Percentiles rank a stretch among this genome's conserved stretches.
These are phyloP conservation scores for Rhagonycha fulva DNA, from an alignment of 2,888 invertebrate genomes.

Conservation along the genomic window DNA sequence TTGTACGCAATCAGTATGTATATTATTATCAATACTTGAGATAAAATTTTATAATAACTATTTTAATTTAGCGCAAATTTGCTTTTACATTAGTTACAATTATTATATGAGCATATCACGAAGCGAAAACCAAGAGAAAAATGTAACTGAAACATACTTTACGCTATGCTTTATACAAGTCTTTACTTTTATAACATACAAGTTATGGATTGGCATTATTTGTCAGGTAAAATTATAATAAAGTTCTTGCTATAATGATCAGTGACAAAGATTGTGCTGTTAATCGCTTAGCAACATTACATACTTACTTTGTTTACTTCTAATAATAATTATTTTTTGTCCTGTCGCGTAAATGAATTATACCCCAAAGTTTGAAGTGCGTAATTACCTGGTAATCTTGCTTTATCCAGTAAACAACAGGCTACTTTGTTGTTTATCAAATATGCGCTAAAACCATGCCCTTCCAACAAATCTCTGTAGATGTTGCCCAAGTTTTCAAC, in stretches of 20 bases:
- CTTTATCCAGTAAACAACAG: no score
- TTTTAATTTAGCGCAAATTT: constrained; percentile 23
- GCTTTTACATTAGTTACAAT: constrained; percentile 5
- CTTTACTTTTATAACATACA: constrained; percentile 5
- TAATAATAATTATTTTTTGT: no score
- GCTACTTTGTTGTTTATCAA: no score
- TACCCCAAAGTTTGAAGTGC: no score
- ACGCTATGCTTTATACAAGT: background rate
- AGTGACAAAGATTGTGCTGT: no score
- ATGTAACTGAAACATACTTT: background rate
- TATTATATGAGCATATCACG: background rate
- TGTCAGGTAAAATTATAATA: background rate
- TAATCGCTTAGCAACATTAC: no score
- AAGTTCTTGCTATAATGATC: background rate
- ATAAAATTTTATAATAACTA: background rate
- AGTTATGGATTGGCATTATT: background rate
- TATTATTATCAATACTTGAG: constrained; percentile 1
- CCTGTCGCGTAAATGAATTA: no score
- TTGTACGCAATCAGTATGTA: constrained; percentile 4
- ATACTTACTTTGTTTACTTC: no score
- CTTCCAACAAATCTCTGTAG: no score
- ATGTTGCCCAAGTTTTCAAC: no score
- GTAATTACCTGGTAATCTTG: no score
- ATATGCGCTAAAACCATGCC: no score
- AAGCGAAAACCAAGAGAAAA: background rate